phyloP scores from a whole-genome alignment of 2,888 invertebrate species.

The Caradrina kadenii region DNA sequence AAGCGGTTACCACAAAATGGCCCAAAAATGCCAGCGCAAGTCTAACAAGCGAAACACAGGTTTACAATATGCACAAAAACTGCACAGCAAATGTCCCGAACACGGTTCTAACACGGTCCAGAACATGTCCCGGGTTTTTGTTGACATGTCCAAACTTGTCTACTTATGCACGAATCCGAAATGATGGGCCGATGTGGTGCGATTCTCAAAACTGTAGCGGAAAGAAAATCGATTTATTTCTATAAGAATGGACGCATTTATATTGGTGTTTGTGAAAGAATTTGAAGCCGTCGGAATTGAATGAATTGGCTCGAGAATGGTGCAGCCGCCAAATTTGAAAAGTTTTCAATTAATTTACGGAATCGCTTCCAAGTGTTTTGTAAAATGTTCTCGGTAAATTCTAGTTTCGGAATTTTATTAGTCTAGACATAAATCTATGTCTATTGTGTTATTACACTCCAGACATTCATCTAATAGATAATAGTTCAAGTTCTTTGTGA shows the following conservation, averaged over 20 bases:
- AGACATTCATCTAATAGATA: constrained; percentile 6
- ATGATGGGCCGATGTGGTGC: constrained; percentile 62
- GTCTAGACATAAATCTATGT: constrained; percentile 5
- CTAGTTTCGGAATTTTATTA: constrained; percentile 2
- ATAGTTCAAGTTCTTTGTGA: constrained; percentile 8
- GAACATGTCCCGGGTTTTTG: constrained; percentile 72
- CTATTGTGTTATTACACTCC: neutral
- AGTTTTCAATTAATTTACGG: constrained; percentile 24
- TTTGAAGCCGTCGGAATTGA: constrained; percentile 28
- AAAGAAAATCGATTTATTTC: constrained; percentile 56
- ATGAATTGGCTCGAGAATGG: constrained; percentile 36
- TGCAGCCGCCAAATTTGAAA: constrained; percentile 6
- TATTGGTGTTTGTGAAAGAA: constrained; percentile 42
- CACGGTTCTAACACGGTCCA: constrained; percentile 73
- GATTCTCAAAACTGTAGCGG: constrained; percentile 64
- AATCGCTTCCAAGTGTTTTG: constrained; percentile 18
- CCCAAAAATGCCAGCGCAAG: constrained; percentile 58
- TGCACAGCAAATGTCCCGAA: constrained; percentile 62
- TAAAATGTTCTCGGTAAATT: constrained; percentile 17
- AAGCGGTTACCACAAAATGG: constrained; percentile 60
- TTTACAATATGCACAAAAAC: constrained; percentile 67
- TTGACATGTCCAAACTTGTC: constrained; percentile 74
- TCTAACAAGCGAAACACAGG: constrained; percentile 69
- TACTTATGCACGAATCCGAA: constrained; percentile 79
- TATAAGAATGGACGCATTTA: constrained; percentile 43